Evolutionary conservation across 2,888 invertebrate species (phyloP), one percentile per base, ranked within the genome.

Genomic region (Drosophila nr. medialis): DNA sequence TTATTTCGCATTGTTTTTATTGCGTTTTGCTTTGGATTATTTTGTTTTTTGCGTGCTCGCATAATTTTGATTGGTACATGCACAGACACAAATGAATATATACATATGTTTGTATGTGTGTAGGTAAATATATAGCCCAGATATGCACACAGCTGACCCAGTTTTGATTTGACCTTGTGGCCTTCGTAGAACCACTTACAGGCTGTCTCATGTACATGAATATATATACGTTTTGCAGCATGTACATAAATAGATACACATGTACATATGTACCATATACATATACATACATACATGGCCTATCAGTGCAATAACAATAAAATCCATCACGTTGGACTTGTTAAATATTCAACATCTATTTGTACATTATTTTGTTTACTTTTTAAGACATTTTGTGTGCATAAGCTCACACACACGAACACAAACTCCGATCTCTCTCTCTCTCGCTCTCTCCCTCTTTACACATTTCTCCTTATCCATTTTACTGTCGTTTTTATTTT

Each of bases 111-210:
- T 36, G 29, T 24, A 7, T 42, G 18, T 42, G 7, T 8, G 48
- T 30, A 63, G 2, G 27, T 21, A 32, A 36, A 65, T 49, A 50
- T 72, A 64, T 64, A 72, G 70, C 64, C 63, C 60, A 78, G 63
- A 77, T 73, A 81, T 72, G 64, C 80, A 82, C 58, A 77, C 81
- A 77, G 67, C 69, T 86, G 86, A 86, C 86, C 86, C 87, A 86
- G 77, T 86, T 86, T 86, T 86, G 56, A 36, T 60, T 50, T 89
- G 90, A 90, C 86, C 90, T 86, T 86, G 83, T 80, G 83, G 89
- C 86, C 73, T 75, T 81, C 77, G 64, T 68, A 72, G 60, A 62
- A 51, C 49, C 62, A 83, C 66, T 55, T 66, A 68, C 21, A 34
- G 58, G 38, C 58, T 48, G 54, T 62, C 66, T 15, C 36, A 21